Percentiles rank a stretch among this genome's conserved stretches.
Evolutionary conservation across 2,888 invertebrate species (phyloP).

Genomic region (Cylindroiulus punctatus): DNA sequence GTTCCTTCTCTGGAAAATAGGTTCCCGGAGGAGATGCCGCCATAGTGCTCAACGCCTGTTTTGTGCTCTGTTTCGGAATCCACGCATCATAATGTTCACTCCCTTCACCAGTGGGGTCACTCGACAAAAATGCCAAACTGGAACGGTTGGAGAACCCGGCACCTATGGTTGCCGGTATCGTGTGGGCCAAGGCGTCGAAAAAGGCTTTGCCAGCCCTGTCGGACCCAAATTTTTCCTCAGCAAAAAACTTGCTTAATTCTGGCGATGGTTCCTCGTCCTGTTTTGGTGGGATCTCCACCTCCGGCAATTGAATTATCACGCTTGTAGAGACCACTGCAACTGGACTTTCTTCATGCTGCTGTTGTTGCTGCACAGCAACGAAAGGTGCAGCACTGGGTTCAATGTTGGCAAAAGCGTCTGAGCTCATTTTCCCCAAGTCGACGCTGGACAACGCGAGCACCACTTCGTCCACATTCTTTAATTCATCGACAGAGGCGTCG

Average conservation of each 20-base stretch:
- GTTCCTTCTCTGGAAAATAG: constrained; percentile 77
- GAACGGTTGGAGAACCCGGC: not conserved
- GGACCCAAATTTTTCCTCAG: constrained; percentile 51
- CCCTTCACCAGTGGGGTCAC: not conserved
- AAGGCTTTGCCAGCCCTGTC: constrained; percentile 56
- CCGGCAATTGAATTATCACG: too few relatives aligned
- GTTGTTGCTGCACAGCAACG: not conserved
- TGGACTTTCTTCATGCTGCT: not conserved
- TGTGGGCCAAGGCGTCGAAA: constrained; percentile 54
- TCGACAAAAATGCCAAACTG: not conserved
- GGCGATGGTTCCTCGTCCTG: not conserved
- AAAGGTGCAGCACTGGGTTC: not conserved
- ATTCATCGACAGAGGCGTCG: not conserved
- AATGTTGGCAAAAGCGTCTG: not conserved
- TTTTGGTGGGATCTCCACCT: not conserved
- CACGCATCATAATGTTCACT: constrained; percentile 67
- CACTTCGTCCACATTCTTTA: not conserved
- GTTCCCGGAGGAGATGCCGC: constrained; percentile 77
- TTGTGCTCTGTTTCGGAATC: constrained; percentile 82
- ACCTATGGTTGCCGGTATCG: not conserved
- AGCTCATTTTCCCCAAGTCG: not conserved
- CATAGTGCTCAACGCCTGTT: constrained; percentile 71
- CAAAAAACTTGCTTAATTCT: constrained; percentile 55
- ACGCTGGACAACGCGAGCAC: not conserved
- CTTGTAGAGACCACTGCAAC: too few relatives aligned